Conservation (phyloP, 2,888 invertebrate genomes). For the Meganola albula region DNA sequence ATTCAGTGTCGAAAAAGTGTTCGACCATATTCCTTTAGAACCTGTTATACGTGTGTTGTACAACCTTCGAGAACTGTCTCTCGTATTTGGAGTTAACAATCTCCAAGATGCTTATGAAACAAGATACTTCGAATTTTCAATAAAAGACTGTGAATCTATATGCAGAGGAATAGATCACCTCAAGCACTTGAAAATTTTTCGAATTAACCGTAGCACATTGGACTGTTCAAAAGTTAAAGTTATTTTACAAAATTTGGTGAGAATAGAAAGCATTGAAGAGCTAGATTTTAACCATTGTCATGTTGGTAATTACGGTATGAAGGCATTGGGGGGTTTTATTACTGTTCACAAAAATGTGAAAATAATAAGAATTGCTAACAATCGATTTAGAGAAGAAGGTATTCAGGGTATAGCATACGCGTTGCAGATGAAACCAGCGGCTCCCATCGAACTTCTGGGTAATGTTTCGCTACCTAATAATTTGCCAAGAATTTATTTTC, state of each 20-base stretch:
- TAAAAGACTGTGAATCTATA: slow-evolving; percentile 76
- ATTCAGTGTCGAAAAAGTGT: slow-evolving; percentile 57
- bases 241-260: slow-evolving; percentile 72
- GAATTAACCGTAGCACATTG: slow-evolving; percentile 79
- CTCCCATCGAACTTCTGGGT: slow-evolving; percentile 69
- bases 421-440: slow-evolving; percentile 65
- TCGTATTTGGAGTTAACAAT: slow-evolving; percentile 62
- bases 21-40: slow-evolving; percentile 79
- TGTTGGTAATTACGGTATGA: slow-evolving; percentile 79
- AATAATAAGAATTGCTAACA: slow-evolving; percentile 73
- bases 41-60: slow-evolving; percentile 71
- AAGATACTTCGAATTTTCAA: slow-evolving; percentile 79
- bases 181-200: slow-evolving; percentile 65
- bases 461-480: slow-evolving; percentile 3
- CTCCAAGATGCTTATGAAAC: slow-evolving; percentile 73
- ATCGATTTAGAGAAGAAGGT: slow-evolving; percentile 74
- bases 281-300: slow-evolving; percentile 82
- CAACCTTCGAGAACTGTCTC: slow-evolving; percentile 70
- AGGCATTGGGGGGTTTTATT: slow-evolving; percentile 79
- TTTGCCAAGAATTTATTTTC: not conserved
- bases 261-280: slow-evolving; percentile 72
- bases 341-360: slow-evolving; percentile 63
- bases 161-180: slow-evolving; percentile 72
- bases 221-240: slow-evolving; percentile 78
- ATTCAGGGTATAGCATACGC: slow-evolving; percentile 74